Percentiles rank a stretch among this genome's conserved stretches.
These are phyloP conservation scores for Edolisoma coerulescens DNA, from an alignment of 2,113 vertebrate species.

Conservation along the genomic window DNA sequence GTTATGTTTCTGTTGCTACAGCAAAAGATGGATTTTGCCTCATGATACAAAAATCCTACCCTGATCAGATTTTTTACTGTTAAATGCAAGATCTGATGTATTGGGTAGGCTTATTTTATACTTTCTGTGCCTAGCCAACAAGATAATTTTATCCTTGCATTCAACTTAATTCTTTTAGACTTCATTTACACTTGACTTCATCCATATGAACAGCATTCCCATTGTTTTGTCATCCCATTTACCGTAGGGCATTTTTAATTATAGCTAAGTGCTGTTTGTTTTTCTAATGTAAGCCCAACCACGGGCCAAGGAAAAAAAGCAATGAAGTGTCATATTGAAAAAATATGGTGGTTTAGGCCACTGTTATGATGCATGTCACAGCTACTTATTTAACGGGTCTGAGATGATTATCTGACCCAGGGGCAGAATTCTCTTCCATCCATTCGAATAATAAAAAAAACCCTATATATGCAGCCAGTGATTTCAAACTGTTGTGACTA, in stretches of 20 bases:
- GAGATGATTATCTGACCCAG: slow-evolving; percentile 20
- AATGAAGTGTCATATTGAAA: slow-evolving; percentile 18
- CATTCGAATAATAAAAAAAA: not conserved
- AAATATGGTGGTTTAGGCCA: slow-evolving; percentile 42
- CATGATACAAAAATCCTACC: not conserved
- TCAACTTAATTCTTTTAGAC: slow-evolving; percentile 61
- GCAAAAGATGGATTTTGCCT: not conserved
- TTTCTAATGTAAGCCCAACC: slow-evolving; percentile 30
- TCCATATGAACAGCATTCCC: slow-evolving; percentile 45
- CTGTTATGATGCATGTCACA: slow-evolving; percentile 45
- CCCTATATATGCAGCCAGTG: not conserved
- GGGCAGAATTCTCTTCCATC: slow-evolving; percentile 22
- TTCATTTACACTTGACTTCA: slow-evolving; percentile 57
- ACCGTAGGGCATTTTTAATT: slow-evolving; percentile 54
- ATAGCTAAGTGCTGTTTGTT: slow-evolving; percentile 59
- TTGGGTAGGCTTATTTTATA: not conserved
- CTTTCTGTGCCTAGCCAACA: slow-evolving; percentile 23
- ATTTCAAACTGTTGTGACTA: not conserved
- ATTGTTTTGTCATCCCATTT: slow-evolving; percentile 55
- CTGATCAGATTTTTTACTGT: not conserved
- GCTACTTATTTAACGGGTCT: slow-evolving; percentile 29
- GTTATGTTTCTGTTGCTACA: not conserved
- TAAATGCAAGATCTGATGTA: not conserved
- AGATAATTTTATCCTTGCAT: slow-evolving; percentile 24
- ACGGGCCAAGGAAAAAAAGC: not conserved